These are phyloP conservation scores for Sebastes minor DNA, from an alignment of 2,797 vertebrate species.

Conservation along the genomic window DNA sequence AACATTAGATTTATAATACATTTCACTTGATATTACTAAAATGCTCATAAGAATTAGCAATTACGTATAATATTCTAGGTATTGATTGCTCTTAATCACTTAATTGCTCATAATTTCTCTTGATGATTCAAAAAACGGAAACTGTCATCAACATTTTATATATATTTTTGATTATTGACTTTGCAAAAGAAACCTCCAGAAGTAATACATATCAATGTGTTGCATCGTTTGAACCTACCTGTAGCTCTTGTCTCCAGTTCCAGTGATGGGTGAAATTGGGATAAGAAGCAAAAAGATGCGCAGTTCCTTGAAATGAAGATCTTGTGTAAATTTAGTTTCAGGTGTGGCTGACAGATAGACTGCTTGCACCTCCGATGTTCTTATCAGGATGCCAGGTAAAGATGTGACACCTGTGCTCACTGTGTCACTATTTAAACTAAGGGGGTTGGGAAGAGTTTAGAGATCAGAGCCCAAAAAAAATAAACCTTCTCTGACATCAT, in stretches of 20 bases:
- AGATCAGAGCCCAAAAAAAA: too few species aligned
- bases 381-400: background rate
- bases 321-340: background rate
- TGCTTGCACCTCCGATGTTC: background rate
- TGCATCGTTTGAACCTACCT: constrained; percentile 19
- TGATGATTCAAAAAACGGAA: background rate
- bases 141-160: background rate
- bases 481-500: background rate
- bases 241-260: background rate
- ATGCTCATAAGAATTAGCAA: background rate
- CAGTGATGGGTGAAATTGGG: background rate
- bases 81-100: background rate
- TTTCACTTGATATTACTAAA: background rate
- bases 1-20: too few species aligned
- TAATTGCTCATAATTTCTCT: background rate
- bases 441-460: background rate
- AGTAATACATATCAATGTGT: background rate
- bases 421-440: constrained; percentile 37
- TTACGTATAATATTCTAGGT: background rate
- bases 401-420: constrained; percentile 26
- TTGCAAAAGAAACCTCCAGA: background rate
- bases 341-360: background rate
- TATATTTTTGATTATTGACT: background rate
- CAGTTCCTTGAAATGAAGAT: background rate
- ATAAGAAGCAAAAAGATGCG: background rate